Evolutionary conservation across 1,140 invertebrate genomes (phyloP).

Genomic region (Diorhabda carinulata): DNA sequence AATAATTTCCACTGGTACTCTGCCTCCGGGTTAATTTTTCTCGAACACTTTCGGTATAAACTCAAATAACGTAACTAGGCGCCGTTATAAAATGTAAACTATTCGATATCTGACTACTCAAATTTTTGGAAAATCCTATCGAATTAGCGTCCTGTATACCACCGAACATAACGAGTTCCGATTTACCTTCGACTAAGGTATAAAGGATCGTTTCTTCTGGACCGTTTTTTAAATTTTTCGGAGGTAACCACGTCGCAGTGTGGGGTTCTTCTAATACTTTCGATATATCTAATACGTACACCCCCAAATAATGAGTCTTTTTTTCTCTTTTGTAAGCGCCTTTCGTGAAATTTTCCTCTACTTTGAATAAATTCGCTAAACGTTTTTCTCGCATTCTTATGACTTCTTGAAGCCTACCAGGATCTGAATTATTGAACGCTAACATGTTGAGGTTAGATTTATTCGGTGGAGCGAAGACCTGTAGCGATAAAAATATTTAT

Average conservation of each 20-base stretch:
- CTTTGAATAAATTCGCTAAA: conserved; percentile 29
- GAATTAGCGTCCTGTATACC: conserved; percentile 72
- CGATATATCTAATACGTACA: conserved; percentile 85
- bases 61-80: conserved; percentile 66
- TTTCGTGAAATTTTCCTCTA: conserved; percentile 34
- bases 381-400: conserved; percentile 27
- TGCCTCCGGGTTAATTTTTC: too few species aligned
- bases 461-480: background rate
- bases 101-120: conserved; percentile 65
- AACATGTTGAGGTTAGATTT: conserved; percentile 19
- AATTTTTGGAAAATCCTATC: conserved; percentile 48
- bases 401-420: background rate
- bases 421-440: conserved; percentile 18
- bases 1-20: too few species aligned
- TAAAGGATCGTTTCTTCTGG: conserved; percentile 89
- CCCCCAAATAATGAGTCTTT: conserved; percentile 53
- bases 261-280: conserved; percentile 62
- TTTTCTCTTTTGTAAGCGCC: conserved; percentile 28
- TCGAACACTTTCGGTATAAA: too few species aligned
- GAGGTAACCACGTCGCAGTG: conserved; percentile 72
- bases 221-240: conserved; percentile 60
- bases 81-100: conserved; percentile 75
- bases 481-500: background rate
- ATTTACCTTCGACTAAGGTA: conserved; percentile 81
- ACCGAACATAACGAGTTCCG: conserved; percentile 92